Evolutionary conservation across 2,888 invertebrate species (phyloP), one percentile per base, ranked within the genome.

Genomic region (Lymantria monacha): DNA sequence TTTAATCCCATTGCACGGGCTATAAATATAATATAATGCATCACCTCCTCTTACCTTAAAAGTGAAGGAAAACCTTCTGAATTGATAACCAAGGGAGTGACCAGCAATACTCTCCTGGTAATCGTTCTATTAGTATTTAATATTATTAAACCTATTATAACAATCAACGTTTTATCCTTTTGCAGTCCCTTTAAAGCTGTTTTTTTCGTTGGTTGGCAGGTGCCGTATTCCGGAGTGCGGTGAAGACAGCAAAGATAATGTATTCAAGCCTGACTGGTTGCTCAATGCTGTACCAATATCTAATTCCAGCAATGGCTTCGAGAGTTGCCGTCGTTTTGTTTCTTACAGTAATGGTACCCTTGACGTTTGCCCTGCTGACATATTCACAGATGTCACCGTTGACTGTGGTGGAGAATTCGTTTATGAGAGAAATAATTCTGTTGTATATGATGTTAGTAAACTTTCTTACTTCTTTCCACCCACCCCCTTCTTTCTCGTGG

Each of bases 151-250:
- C n/a, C n/a, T n/a, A n/a, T n/a, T n/a, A n/a, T n/a, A n/a, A n/a
- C n/a, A n/a, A n/a, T n/a, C n/a, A n/a, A n/a, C n/a, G n/a, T n/a
- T n/a, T n/a, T n/a, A n/a, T n/a, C n/a, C n/a, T 22, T 3, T 3
- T 5, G 22, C 22, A 22, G 5, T 22, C 22, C 22, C 2, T 3
- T 22, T 22, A 22, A 22, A 22, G 5, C 22, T 22, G 5, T 22
- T 22, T n/a, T n/a, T n/a, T n/a, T n/a, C n/a, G 22, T 33, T 15
- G 14, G 1, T 9, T 8, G 30, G 1, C 56, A 93, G 93, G 65
- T 93, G 93, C 63, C 77, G 74, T 36, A 81, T 93, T 38, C 83
- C 87, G 1, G 92, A 92, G 69, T 93, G 93, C 61, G 93, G 80
- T 0, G 85, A 85, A 52, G 62, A 83, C 13, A 66, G 62, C 11